Percentiles rank a stretch among this genome's conserved stretches.
Evolutionary conservation across 23 tunicate species (phyloP).

Genomic region (Diplosoma virens): DNA sequence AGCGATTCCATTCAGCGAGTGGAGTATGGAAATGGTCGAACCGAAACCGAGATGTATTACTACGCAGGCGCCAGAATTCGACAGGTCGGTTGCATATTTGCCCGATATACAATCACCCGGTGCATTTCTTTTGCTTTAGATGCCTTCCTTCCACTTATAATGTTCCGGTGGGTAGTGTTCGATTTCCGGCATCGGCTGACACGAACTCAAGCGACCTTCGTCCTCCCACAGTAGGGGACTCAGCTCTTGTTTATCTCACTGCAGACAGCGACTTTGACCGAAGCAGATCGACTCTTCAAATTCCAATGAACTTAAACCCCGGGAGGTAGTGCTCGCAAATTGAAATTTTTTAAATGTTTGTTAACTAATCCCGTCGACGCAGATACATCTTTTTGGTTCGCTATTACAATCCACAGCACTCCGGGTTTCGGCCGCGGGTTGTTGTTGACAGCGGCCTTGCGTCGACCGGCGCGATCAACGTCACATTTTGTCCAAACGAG

Average conservation of each 20-base stretch:
- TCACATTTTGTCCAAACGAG: conserved; percentile 63
- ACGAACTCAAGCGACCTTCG: too few relatives aligned
- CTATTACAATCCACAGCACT: conserved; percentile 76
- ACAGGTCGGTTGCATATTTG: conserved; percentile 10
- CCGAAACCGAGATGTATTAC: conserved; percentile 63
- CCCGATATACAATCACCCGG: not conserved
- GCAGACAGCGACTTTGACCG: not conserved
- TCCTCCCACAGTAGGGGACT: conserved; percentile 1
- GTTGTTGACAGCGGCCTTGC: conserved; percentile 54
- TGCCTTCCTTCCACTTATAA: conserved; percentile 37
- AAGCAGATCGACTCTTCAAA: conserved; percentile 26
- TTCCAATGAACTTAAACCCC: conserved; percentile 55
- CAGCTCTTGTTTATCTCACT: conserved; percentile 29
- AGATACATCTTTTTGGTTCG: conserved; percentile 81
- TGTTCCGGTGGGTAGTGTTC: conserved; percentile 20
- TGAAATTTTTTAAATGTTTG: not conserved
- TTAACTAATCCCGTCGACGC: not conserved
- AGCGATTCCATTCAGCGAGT: conserved; percentile 51
- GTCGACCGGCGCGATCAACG: conserved; percentile 46
- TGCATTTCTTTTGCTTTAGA: conserved; percentile 13
- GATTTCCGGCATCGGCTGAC: conserved; percentile 1
- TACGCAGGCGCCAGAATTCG: conserved; percentile 49
- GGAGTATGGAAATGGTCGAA: conserved; percentile 82
- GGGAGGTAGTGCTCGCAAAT: conserved; percentile 41
- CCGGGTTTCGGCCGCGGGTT: conserved; percentile 42